These are phyloP conservation scores for Tetramorium parvispinum DNA, from an alignment of 1,140 invertebrate species.

Conservation along the genomic window DNA sequence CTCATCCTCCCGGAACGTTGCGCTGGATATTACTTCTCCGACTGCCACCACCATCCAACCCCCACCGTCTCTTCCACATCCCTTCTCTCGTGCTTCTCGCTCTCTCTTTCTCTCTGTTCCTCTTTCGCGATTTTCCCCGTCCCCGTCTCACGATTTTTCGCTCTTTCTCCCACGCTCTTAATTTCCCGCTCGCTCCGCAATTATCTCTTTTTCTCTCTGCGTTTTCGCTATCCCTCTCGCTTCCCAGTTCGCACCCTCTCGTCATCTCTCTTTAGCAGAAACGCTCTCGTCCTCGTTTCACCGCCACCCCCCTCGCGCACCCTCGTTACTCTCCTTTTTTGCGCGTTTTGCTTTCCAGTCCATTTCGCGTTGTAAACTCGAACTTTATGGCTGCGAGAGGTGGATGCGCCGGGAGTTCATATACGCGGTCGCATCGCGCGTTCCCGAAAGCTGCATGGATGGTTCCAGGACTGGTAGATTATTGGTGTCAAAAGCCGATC, in stretches of 20 bases:
- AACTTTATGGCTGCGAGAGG: slow-evolving; percentile 83
- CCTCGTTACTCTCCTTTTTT: slow-evolving; percentile 74
- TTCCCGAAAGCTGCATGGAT: slow-evolving; percentile 49
- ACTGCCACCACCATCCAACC: slow-evolving; percentile 60
- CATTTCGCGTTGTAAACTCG: slow-evolving; percentile 84
- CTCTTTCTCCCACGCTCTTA: slow-evolving; percentile 63
- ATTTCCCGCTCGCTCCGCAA: slow-evolving; percentile 68
- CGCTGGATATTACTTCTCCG: slow-evolving; percentile 77
- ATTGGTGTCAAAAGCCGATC: slow-evolving; percentile 53
- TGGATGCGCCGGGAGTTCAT: slow-evolving; percentile 78
- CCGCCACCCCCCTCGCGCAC: slow-evolving; percentile 66
- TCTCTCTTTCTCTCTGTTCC: slow-evolving; percentile 7
- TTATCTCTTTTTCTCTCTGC: slow-evolving; percentile 71
- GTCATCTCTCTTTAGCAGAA: slow-evolving; percentile 21
- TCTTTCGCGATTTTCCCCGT: slow-evolving; percentile 52
- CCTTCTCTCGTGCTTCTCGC: neutral
- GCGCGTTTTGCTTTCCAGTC: slow-evolving; percentile 83
- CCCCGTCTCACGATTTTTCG: slow-evolving; percentile 34
- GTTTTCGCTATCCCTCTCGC: slow-evolving; percentile 47
- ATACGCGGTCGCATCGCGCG: slow-evolving; percentile 56
- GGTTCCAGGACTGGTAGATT: slow-evolving; percentile 23
- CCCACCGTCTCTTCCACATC: slow-evolving; percentile 12
- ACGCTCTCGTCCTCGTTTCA: slow-evolving; percentile 72
- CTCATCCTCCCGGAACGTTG: slow-evolving; percentile 84
- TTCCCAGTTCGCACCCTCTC: slow-evolving; percentile 55